A percentile compares a stretch with the other conserved stretches of the same genome.
phyloP scores from a whole-genome alignment of 1,140 invertebrate genomes.

The Hypsibius dujardini region DNA sequence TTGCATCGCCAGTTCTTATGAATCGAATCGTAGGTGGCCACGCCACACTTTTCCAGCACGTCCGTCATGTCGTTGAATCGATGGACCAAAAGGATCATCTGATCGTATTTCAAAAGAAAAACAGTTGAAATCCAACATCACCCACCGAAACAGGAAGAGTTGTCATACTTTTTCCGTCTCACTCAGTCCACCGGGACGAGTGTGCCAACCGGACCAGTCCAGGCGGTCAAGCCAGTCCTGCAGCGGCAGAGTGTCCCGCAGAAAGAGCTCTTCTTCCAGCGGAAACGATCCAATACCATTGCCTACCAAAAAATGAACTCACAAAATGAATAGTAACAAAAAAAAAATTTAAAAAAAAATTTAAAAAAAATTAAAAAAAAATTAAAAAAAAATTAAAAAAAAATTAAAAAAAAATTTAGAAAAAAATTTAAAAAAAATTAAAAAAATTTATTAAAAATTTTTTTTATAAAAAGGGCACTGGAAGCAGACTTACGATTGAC shows the following conservation, averaged over 20 bases:
- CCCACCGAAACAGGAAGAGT: not conserved
- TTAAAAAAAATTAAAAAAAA: too few species aligned
- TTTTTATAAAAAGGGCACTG: too few species aligned
- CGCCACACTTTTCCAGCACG: not conserved
- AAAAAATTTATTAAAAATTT: too few species aligned
- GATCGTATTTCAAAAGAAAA: too few species aligned
- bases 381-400: too few species aligned
- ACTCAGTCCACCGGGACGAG: not conserved
- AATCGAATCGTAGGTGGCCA: not conserved
- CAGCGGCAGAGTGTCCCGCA: not conserved
- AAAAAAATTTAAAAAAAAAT: too few species aligned
- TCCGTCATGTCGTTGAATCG: not conserved
- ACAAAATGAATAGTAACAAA: too few species aligned
- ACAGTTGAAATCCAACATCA: too few species aligned
- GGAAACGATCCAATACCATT: not conserved
- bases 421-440: too few species aligned
- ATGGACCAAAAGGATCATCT: not conserved
- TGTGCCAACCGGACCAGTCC: not conserved
- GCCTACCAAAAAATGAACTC: too few species aligned
- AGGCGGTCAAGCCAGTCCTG: not conserved
- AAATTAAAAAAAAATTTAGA: too few species aligned
- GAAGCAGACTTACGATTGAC: not conserved
- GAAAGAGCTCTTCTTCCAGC: conserved; percentile 6
- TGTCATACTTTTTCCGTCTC: not conserved
- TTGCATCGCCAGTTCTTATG: not conserved